Base-by-base conservation (phyloP, 35 echinoderm and acorn worm species). In the Apostichopus japonicus region DNA sequence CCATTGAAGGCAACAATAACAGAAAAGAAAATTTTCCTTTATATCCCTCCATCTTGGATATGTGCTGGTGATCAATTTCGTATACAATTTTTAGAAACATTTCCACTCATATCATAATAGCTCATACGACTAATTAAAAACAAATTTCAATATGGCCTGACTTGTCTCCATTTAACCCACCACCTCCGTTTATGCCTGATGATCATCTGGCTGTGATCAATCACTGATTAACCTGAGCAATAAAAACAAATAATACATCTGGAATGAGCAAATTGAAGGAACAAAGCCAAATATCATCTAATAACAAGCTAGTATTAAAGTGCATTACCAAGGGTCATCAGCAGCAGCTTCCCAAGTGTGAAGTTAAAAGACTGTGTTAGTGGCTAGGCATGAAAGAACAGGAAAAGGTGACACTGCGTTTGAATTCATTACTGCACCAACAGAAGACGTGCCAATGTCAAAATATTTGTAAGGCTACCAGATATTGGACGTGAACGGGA, bases 221-320 rank as follows among this genome's bases (percentile, higher is more conserved):
- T 84, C 81, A 57, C 81, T 84, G 55, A 57, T 84, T 84, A 84
- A 84, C 81, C 53, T 84, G 54, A 84, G 81, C 56, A 84, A 57
- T 84, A 84, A 84, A 84, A 84, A 84, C 81, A 84, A 55, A 58
- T 11, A 53, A 55, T 84, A 84, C 81, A 57, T 84, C 81, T 84
- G 6, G 15, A 55, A 54, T 11, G 54, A 17, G 24, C 79, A 83
- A 55, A 55, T 57, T 53, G 55, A 84, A 84, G 54, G 24, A 56
- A 84, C 54, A 58, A 21, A 75, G 71, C 71, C 21, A 75, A 7
- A 23, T 19, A 23, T 23, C 15, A 23, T 23, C 21, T 75, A 7
- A 21, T 6, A 23, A 75, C 71, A 23, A 75, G 71, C 17, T 16
- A 84, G 13, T 23, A 52, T n/a, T 9, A 84, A 84, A 84, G 81